Evolutionary conservation across 92 coral and sea anemone species (phyloP), one percentile per base, ranked within the genome.

Genomic region (Zoanthus solanderi): DNA sequence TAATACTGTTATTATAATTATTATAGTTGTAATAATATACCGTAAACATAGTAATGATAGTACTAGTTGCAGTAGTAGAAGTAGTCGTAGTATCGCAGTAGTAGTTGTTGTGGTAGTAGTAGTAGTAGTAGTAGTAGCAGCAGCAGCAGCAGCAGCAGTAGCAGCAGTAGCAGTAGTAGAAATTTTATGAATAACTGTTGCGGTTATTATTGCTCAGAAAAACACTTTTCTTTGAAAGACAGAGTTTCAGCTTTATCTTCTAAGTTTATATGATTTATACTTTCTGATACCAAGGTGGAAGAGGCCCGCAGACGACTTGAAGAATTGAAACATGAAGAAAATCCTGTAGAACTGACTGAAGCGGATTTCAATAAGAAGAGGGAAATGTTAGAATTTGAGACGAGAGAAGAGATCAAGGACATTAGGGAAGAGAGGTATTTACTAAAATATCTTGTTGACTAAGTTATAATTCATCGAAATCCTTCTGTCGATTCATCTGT

Each of bases 331-430:
- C 90, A 94, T 57, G 99, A 97, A 28, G 96, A 94, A 57, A 93
- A 94, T 50, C 92, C 91, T 8, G 83, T 91, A 6, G 99, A 97
- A 84, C 93, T 97, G 44, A 96, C 97, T 17, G 99, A 95, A 69
- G 97, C 96, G 2, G 99, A 95, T 78, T 97, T 97, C 83, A 88
- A 93, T 48, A 97, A 97, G 93, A 97, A 95, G 94, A 97, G 92
- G 88, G 99, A 97, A 81, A 92, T 95, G 30, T 87, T 97, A 46
- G 99, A 97, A 71, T 89, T 91, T 77, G 99, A 95, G 79, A 96
- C 98, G 12, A 92, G 95, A 37, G 99, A 95, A 58, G 99, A 97
- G 74, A 97, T 97, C 44, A 97, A 95, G 83, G 99, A 97, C 77
- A 97, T 97, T 42, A 91, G 98, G 57, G 99, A 97, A 83, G 99